These are phyloP conservation scores for Brachystomella parvula DNA, from an alignment of 1,140 invertebrate species.

Conservation along the genomic window DNA sequence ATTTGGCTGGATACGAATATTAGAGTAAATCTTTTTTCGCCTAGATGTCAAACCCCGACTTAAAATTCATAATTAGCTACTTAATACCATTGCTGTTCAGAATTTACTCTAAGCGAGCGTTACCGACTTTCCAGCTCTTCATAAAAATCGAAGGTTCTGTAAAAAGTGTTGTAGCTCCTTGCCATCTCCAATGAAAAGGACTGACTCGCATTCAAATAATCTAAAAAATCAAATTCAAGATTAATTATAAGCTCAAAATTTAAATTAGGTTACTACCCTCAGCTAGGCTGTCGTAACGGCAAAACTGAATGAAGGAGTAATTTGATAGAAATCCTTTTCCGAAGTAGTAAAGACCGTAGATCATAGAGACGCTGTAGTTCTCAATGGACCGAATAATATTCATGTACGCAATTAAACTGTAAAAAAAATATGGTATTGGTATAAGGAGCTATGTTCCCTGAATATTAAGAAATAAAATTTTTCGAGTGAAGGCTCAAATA, in stretches of 20 bases:
- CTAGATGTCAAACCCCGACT: not conserved
- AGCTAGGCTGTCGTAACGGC: constrained; percentile 40
- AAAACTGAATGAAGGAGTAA: constrained; percentile 37
- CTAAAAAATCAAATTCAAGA: constrained; percentile 18
- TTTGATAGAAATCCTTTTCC: constrained; percentile 41
- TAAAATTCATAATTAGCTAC: not conserved
- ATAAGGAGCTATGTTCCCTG: not conserved
- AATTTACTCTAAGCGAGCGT: not conserved
- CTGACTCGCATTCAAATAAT: constrained; percentile 41
- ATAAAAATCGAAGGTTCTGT: constrained; percentile 11
- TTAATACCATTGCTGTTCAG: not conserved
- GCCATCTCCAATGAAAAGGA: constrained; percentile 38
- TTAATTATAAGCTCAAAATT: not conserved
- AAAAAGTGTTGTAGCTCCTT: constrained; percentile 29
- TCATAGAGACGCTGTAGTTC: constrained; percentile 42
- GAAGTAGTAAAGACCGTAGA: constrained; percentile 45
- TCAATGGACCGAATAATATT: constrained; percentile 44
- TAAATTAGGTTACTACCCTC: constrained; percentile 30
- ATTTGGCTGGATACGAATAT: constrained; percentile 32
- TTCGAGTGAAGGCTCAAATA: too few species aligned
- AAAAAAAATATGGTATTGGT: not conserved
- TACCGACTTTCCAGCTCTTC: constrained; percentile 18
- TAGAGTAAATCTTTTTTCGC: constrained; percentile 33
- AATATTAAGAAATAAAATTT: too few species aligned
- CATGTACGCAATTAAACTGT: constrained; percentile 43